phyloP scores from a whole-genome alignment of 2,113 vertebrate species.

The Siniperca knerii region DNA sequence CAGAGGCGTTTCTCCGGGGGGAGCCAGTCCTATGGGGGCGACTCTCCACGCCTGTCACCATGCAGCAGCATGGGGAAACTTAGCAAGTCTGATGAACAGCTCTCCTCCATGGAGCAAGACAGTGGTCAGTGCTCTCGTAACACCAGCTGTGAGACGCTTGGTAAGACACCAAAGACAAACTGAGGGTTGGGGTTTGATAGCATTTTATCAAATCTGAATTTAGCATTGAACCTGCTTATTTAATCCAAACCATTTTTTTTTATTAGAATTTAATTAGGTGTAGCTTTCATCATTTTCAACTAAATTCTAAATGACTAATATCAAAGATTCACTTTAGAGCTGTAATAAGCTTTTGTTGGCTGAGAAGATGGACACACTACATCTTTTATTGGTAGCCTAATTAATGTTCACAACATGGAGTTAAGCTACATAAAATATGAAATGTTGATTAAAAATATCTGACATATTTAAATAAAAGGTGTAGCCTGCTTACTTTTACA shows the following conservation, averaged over 20 bases:
- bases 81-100: slow-evolving; percentile 97
- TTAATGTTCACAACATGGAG: background rate
- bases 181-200: background rate
- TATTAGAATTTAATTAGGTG: background rate
- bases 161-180: slow-evolving; percentile 78
- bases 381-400: background rate
- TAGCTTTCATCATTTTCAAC: background rate
- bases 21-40: slow-evolving; percentile 95
- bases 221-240: background rate
- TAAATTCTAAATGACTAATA: background rate
- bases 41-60: slow-evolving; percentile 94
- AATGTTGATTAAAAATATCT: background rate
- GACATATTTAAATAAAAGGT: background rate
- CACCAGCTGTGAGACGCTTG: slow-evolving; percentile 98
- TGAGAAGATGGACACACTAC: background rate
- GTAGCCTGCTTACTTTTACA: background rate
- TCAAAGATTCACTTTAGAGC: background rate
- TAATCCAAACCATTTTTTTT: background rate
- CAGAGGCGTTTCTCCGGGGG: slow-evolving; percentile 95
- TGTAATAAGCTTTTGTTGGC: background rate
- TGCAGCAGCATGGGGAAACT: slow-evolving; percentile 98
- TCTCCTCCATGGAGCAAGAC: slow-evolving; percentile 96
- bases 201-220: background rate
- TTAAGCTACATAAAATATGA: background rate
- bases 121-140: slow-evolving; percentile 98